Base-by-base conservation (phyloP, 2,888 invertebrate species). In the Harmothoe impar region DNA sequence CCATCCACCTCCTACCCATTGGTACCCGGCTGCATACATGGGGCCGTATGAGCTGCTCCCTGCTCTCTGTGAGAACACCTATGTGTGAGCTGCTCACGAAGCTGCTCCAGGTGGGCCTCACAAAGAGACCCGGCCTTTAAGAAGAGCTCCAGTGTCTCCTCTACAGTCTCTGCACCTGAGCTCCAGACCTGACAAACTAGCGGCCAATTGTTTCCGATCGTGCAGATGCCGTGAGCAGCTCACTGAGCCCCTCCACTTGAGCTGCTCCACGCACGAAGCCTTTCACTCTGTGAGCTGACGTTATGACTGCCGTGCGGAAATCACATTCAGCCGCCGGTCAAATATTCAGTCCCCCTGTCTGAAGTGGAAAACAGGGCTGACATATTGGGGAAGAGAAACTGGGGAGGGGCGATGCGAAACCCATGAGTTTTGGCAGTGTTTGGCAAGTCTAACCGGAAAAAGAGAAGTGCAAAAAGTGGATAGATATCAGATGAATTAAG, bases 71-170 rank as follows among this genome's bases (percentile, higher is more conserved):
- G 43, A 7, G 20, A 81, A 81, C 81, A 81, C 81, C 35, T 81
- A 25, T 77, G 31, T 7, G 31, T 1, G 77, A 31, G 25, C 17
- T 31, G 77, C 81, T 81, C 81, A 33, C 31, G 81, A 25, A 31
- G 25, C 17, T 31, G 77, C 81, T 81, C 81, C 81, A 81, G 81
- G 81, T 81, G 81, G 81, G 81, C 7, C n/a, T 25, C 20, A 33
- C 33, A 81, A 81, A 43, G 81, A 5, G 81, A 15, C 81, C 43
- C 20, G 33, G 35, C n/a, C 81, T 81, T 43, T 7, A 72, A 81
- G 81, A 33, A 23, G 23, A 17, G 17, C 43, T 33, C 35, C 43
- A 35, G 81, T 33, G n/a, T 81, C 17, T 43, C 43, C 35, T 23
- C 43, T 23, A 0, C 20, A 23, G 81, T 33, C 20, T 20, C 35